Base-by-base conservation (phyloP, 2,113 vertebrate genomes). In the Girardinichthys multiradiatus region DNA sequence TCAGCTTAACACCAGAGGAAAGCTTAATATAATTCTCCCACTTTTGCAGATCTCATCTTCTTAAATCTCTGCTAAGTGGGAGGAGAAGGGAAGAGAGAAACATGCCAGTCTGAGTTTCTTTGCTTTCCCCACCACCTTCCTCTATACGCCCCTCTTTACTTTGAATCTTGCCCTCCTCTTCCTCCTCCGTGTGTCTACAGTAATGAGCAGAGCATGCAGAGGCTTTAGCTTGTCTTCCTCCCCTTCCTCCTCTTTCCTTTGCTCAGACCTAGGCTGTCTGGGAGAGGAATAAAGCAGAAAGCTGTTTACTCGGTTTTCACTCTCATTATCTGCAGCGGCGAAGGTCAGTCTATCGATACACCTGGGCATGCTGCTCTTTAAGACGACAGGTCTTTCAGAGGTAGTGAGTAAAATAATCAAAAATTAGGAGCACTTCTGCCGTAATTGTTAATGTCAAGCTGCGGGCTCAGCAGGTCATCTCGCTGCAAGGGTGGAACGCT, bases 281-380 rank as follows among this genome's bases (percentile, higher is more conserved):
- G 76, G 73, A 57, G 78, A 48, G 33, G 57, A 27, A 35, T 42
- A 66, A 73, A 73, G 65, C 62, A 75, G 33, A 74, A 77, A 67
- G 62, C 70, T 81, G 82, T 88, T 84, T 81, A 81, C 88, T 73
- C 57, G 77, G 42, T 68, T 84, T 83, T 83, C 70, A 83, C 71
- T 84, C 82, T 86, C 84, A 87, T 90, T 88, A 90, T 68, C 73
- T 57, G 66, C 72, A 60, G 74, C 70, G 42, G 17, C 39, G 72
- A 89, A 86, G 84, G 89, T 90, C 87, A 88, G 73, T 68, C 73
- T 66, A 83, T 84, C 83, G 77, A 76, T 69, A 66, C 12, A 19
- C 57, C 31, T 13, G 7, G 75, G 68, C 57, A 37, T 27, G 58
- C 62, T 81, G 64, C 28, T 79, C 72, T 73, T 84, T 35, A 63